phyloP scores from a whole-genome alignment of 2,888 invertebrate genomes.

The Dusona sp. region DNA sequence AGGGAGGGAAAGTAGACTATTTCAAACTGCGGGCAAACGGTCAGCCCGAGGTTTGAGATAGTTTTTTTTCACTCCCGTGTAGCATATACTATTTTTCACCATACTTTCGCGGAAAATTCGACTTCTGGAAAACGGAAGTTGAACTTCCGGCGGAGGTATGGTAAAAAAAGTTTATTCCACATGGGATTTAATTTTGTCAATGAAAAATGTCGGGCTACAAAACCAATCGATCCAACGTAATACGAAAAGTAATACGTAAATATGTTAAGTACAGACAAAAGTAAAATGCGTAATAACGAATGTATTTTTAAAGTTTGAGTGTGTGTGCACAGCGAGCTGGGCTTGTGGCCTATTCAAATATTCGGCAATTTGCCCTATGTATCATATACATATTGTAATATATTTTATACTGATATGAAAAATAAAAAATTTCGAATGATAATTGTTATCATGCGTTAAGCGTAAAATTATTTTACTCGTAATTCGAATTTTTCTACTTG shows the following conservation, averaged over 20 bases:
- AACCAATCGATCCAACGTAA: conserved; percentile 21
- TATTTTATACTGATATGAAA: conserved; percentile 79
- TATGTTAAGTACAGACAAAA: conserved; percentile 34
- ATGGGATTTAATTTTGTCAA: conserved; percentile 10
- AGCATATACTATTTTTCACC: no score
- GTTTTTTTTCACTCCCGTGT: no score
- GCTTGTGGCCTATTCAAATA: conserved; percentile 77
- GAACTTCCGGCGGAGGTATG: no score
- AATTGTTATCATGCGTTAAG: conserved; percentile 67
- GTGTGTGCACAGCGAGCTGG: conserved; percentile 76
- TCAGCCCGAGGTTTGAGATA: no score
- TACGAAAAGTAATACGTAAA: no score
- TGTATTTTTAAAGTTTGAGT: conserved; percentile 63
- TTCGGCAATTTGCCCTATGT: conserved; percentile 72
- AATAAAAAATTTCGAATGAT: conserved; percentile 72
- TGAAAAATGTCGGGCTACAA: conserved; percentile 20
- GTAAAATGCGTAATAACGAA: conserved; percentile 29
- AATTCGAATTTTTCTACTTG: neutral
- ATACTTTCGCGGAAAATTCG: no score
- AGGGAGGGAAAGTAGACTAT: no score
- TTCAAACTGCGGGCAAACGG: no score
- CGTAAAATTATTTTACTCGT: neutral
- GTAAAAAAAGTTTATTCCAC: neutral
- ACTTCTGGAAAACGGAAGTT: no score
- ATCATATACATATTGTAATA: conserved; percentile 82